Evolutionary conservation across 2,797 vertebrate species (phyloP).

Genomic region (Chiroxiphia lanceolata): DNA sequence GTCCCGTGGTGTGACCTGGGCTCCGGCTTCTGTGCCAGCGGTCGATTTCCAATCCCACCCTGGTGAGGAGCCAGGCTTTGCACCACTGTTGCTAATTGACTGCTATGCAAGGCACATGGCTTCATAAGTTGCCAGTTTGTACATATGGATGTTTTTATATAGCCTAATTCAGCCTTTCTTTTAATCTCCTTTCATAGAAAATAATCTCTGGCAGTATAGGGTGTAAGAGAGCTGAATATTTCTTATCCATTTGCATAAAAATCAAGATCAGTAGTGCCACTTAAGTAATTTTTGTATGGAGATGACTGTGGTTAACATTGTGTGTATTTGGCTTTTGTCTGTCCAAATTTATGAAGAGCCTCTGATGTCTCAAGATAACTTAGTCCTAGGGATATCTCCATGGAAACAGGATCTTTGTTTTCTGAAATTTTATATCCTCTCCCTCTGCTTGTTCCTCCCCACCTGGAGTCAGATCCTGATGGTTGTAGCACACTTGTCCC

Average conservation of each 20-base stretch:
- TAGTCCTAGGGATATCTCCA: constrained; percentile 48
- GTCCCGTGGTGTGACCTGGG: background rate
- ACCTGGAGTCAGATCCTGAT: background rate
- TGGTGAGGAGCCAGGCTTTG: background rate
- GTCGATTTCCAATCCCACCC: accelerated
- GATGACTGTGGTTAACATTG: background rate
- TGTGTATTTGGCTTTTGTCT: constrained; percentile 9
- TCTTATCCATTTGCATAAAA: constrained; percentile 4
- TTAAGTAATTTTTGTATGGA: constrained; percentile 24
- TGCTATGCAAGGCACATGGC: background rate
- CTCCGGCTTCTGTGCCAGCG: accelerated
- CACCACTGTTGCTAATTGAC: background rate
- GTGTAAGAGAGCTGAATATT: background rate
- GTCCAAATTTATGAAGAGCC: constrained; percentile 45
- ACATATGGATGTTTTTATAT: background rate
- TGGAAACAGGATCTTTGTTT: constrained; percentile 64
- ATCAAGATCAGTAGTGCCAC: background rate
- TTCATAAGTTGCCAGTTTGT: background rate
- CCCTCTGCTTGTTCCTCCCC: background rate
- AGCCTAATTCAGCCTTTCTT: constrained; percentile 11
- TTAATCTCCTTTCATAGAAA: constrained; percentile 9
- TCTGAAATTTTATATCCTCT: constrained; percentile 20
- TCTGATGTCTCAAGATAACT: constrained; percentile 45
- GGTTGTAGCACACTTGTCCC: background rate
- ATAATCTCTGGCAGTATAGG: background rate